Base-by-base conservation (phyloP, 2,888 invertebrate genomes). In the Adelognathus sp. region DNA sequence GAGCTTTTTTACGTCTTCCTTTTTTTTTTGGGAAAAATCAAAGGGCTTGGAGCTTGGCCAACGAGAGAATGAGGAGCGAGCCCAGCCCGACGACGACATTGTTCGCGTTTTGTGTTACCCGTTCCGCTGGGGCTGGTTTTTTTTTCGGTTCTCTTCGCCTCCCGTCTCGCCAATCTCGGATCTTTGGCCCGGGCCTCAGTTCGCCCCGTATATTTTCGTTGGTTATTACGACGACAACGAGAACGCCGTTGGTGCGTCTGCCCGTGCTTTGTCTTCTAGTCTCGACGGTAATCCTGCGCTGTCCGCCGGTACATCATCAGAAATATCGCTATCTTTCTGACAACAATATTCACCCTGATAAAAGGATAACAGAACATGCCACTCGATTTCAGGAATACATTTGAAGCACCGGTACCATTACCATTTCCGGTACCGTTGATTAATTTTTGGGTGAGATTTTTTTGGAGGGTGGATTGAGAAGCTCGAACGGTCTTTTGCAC, bases 21-120 rank as follows among this genome's bases (percentile, higher is more conserved):
- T 39, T 56, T 16, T 44, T 54, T 44, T 29, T 80, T 54, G 63
- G 36, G 14, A 73, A 80, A 82, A 82, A 81, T 82, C 82, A 82
- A 82, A 82, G 79, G 78, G 72, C 78, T 69, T 82, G 82, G 82
- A 78, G 50, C 44, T 7, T 63, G 74, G 82, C 82, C 82, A 82
- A 76, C 75, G 63, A 71, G 66, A 63, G 75, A 75, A 79, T 75
- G 79, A 76, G 75, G 52, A 76, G 60, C 70, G 66, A 63, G 71
- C 79, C 79, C 71, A 64, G 64, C 75, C 31, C 69, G 74, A 69
- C 76, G 76, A 72, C 75, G 77, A 75, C 80, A 82, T 80, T 82
- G 81, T 82, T 80, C 82, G 58, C 64, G 75, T 79, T 81, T n/a
- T n/a, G n/a, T n/a, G 76, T 82, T 74, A 67, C 64, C 36, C 72